These are phyloP conservation scores for Caenorhabditis macrosperma DNA, from an alignment of 2,888 invertebrate species.

Conservation along the genomic window DNA sequence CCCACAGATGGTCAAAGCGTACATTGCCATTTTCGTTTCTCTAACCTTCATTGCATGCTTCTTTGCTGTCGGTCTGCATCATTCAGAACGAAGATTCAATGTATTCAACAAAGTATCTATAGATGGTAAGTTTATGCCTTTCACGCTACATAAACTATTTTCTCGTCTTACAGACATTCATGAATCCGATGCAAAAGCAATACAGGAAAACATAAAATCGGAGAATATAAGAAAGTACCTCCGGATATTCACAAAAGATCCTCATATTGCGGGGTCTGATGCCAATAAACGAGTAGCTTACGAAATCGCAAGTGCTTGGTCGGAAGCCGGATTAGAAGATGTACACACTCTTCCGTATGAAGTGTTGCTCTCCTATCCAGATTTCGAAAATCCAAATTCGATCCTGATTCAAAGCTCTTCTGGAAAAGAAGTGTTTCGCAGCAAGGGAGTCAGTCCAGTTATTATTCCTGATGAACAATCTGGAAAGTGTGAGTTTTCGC, in stretches of 20 bases:
- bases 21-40: conserved; percentile 46
- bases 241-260: conserved; percentile 69
- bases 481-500: conserved; percentile 66
- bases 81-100: conserved; percentile 57
- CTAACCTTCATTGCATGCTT: conserved; percentile 50
- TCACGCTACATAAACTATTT: not conserved
- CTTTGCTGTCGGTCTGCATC: conserved; percentile 63
- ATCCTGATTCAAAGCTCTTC: conserved; percentile 36
- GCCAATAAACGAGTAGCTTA: conserved; percentile 75
- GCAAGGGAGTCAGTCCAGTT: conserved; percentile 72
- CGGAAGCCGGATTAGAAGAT: conserved; percentile 74
- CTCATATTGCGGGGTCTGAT: conserved; percentile 76
- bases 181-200: conserved; percentile 20
- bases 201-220: conserved; percentile 62
- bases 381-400: conserved; percentile 75
- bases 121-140: no score
- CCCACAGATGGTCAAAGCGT: conserved; percentile 66
- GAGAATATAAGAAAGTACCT: conserved; percentile 70
- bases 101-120: conserved; percentile 50
- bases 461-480: conserved; percentile 76
- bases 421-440: conserved; percentile 64
- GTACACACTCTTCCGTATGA: conserved; percentile 75
- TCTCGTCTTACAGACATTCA: conserved; percentile 60
- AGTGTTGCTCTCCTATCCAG: conserved; percentile 78
- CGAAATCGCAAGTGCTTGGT: conserved; percentile 74